Percentiles rank a stretch among this genome's conserved stretches.
phyloP scores from a whole-genome alignment of 2,113 vertebrate species.

The Grammomys dolichurus region DNA sequence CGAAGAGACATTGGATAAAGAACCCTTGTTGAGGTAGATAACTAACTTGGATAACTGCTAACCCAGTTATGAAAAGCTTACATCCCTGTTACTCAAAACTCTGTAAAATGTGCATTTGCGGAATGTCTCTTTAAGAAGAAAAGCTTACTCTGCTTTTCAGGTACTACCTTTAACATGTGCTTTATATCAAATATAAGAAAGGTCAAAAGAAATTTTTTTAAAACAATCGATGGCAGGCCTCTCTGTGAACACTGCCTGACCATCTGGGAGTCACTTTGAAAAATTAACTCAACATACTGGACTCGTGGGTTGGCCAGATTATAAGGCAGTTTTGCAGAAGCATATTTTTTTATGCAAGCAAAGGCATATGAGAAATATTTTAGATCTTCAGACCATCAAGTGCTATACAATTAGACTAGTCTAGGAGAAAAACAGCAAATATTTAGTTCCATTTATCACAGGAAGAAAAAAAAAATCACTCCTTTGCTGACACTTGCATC shows the following conservation, averaged over 20 bases:
- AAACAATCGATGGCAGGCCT: constrained; percentile 49
- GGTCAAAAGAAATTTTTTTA: constrained; percentile 59
- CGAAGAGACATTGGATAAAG: constrained; percentile 64
- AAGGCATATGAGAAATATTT: constrained; percentile 65
- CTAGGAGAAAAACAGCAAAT: background rate
- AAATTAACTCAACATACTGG: constrained; percentile 75
- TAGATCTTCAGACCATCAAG: constrained; percentile 60
- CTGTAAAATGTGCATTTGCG: constrained; percentile 44
- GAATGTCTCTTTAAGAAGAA: constrained; percentile 54
- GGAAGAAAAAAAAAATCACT: background rate
- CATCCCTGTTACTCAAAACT: constrained; percentile 63
- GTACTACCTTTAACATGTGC: constrained; percentile 72
- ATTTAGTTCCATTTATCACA: constrained; percentile 38
- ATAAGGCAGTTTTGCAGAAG: constrained; percentile 77
- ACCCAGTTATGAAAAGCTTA: constrained; percentile 53
- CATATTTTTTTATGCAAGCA: constrained; percentile 45
- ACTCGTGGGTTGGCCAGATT: constrained; percentile 65
- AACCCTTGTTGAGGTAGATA: constrained; percentile 59
- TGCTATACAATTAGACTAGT: constrained; percentile 35
- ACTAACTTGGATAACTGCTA: constrained; percentile 72
- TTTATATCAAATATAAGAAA: constrained; percentile 74
- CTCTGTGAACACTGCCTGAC: constrained; percentile 54
- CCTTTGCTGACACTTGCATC: constrained; percentile 47
- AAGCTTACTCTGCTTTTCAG: constrained; percentile 56
- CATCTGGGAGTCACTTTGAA: constrained; percentile 77